phyloP scores from a whole-genome alignment of 2,113 vertebrate genomes.

The Nettapus auritus region DNA sequence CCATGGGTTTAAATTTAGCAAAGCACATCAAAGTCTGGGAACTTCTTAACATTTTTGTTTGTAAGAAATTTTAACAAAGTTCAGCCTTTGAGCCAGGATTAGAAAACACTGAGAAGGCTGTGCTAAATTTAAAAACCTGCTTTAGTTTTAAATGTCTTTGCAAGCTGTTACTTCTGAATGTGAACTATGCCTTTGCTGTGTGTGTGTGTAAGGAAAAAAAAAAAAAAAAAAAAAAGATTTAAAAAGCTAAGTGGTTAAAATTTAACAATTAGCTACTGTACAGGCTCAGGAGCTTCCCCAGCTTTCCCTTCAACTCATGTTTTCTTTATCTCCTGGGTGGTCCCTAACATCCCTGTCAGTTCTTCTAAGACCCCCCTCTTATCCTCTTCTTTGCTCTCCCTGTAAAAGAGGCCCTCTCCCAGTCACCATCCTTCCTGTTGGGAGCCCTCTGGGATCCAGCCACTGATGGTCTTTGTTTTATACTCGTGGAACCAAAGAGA shows the following conservation, averaged over 20 bases:
- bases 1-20: slow-evolving; percentile 45
- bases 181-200: background rate
- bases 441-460: background rate
- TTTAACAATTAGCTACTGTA: slow-evolving; percentile 55
- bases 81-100: slow-evolving; percentile 36
- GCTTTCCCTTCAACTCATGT: background rate
- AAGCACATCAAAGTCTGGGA: slow-evolving; percentile 19
- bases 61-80: slow-evolving; percentile 33
- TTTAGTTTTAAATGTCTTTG: slow-evolving; percentile 35
- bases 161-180: background rate
- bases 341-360: background rate
- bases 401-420: background rate
- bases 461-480: background rate
- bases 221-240: background rate
- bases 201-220: background rate
- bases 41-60: slow-evolving; percentile 47
- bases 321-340: slow-evolving; percentile 59
- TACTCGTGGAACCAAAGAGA: background rate
- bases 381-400: background rate
- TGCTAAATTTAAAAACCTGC: slow-evolving; percentile 50
- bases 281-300: slow-evolving; percentile 17
- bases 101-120: slow-evolving; percentile 17
- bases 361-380: background rate
- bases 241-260: slow-evolving; percentile 39
- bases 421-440: background rate